Base-by-base conservation (phyloP, 2,113 vertebrate genomes). In the Oophaga pumilio region DNA sequence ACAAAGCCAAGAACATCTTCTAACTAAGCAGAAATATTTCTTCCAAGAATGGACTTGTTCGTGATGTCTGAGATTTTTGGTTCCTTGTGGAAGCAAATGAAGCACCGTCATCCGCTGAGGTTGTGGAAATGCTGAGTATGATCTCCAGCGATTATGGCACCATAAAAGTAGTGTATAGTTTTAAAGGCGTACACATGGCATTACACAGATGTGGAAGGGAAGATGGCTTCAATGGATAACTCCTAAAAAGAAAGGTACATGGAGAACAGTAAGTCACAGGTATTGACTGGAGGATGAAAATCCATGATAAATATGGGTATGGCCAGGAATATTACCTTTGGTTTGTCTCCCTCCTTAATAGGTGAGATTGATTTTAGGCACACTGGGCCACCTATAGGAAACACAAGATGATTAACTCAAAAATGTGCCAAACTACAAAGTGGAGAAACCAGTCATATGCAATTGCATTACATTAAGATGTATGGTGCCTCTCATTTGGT, bases 351-450 rank as follows among this genome's bases (percentile, higher is more conserved):
- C 12, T 88, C 86, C 20, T 18, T 68, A 66, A 88, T 76, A 13
- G 86, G 86, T 43, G 86, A 88, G 71, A 88, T 56, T 83, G 86
- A 88, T 76, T 88, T 88, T 14, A 88, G 80, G 59, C 79, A 88
- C 43, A 88, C 86, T 43, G 86, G 86, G 53, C 86, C 86, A 88
- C 86, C 86, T 83, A 62, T 83, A 68, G 22, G 49, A 26, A 69
- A 79, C 49, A 68, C 13, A 66, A 22, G 10, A 83, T 57, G 68
- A n/a, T 28, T 49, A 53, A 53, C 13, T 9, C 6, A 57, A 52
- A 1, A 20, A 50, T 20, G 14, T n/a, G n/a, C 20, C 9, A 22
- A 66, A 22, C 8, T 69, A 26, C 8, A 69, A 26, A 26, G 24
- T 26, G 10, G n/a, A 69, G 1, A 24, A 69, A 13, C 43, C 43